Evolutionary conservation across 2,113 vertebrate genomes (phyloP), one percentile per base, ranked within the genome.

Genomic region (Phalacrocorax brasilianus): DNA sequence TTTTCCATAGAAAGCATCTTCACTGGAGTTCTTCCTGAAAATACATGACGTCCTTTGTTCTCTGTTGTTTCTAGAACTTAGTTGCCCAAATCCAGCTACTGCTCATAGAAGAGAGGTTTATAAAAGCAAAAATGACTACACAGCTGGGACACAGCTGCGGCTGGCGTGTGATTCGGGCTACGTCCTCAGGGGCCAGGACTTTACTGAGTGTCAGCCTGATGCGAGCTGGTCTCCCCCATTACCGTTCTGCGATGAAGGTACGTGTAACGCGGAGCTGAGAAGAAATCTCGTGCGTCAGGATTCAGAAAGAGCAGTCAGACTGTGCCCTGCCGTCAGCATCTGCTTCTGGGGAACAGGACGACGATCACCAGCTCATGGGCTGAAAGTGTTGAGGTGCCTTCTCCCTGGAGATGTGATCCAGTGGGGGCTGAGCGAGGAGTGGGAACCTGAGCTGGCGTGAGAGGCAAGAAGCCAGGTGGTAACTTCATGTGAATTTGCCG

Each of bases 231-330:
- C 10, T n/a, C 97, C 97, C 4, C 7, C 14, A 0, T 12, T 97
- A 24, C 97, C 98, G 0, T 59, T 89, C 11, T 98, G 98, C 63
- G 93, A 70, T 18, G 70, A 76, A 74, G 93, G 97, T 98, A 61
- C 2, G 91, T 95, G 79, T 19, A 15, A 9, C 12, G 6, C 10
- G 0, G 21, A 0, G 33, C 28, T 26, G 24, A 44, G 85, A 2
- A 4, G 55, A 23, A 16, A 14, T 7, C 53, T 30, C 1, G 0
- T 15, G 23, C 19, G 1, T 14, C 0, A 3, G 13, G 9, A 3
- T 21, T 22, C 27, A 33, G 80, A 33, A 40, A 15, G 12, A 33
- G 38, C 38, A 26, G 3, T 2, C 50, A 2, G n/a, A 1, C 23
- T 20, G 55, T 10, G 49, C 28, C 14, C 38, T 75, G 61, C 56